These are phyloP conservation scores for Escarpia spicata DNA, from an alignment of 2,888 invertebrate genomes.

Conservation along the genomic window DNA sequence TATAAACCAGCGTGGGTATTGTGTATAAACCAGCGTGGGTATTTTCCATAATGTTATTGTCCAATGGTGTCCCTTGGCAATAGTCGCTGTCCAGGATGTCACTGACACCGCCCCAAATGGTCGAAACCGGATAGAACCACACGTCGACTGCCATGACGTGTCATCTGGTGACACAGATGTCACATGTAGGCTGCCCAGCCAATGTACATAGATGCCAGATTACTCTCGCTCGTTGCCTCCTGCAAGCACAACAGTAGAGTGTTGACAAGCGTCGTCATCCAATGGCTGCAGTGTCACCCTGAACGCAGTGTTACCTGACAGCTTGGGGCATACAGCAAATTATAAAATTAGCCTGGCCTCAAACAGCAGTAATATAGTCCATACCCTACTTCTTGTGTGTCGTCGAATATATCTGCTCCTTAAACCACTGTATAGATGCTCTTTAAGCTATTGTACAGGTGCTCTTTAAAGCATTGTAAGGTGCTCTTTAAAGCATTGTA, in stretches of 20 bases:
- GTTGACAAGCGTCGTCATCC: not conserved
- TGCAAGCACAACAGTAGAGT: conserved; percentile 42
- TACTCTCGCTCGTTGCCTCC: conserved; percentile 88
- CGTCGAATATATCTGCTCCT: too few species aligned
- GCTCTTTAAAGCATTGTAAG: too few species aligned
- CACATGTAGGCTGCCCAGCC: conserved; percentile 93
- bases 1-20: not conserved
- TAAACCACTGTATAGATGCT: too few species aligned
- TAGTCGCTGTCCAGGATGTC: not conserved
- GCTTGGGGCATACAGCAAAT: too few species aligned
- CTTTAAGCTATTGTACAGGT: too few species aligned
- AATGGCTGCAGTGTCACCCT: too few species aligned
- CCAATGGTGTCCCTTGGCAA: not conserved
- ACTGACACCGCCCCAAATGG: not conserved
- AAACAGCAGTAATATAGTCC: too few species aligned
- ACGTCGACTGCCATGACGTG: not conserved
- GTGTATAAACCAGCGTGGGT: not conserved
- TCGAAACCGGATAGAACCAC: not conserved
- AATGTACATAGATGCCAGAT: conserved; percentile 94
- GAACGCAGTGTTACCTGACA: too few species aligned
- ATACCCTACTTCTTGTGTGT: too few species aligned
- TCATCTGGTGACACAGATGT: conserved; percentile 20
- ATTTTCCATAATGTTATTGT: not conserved
- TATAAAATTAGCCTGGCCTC: too few species aligned
- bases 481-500: too few species aligned